Evolutionary conservation across 2,888 invertebrate genomes (phyloP).

Genomic region (Synergus japonicus): DNA sequence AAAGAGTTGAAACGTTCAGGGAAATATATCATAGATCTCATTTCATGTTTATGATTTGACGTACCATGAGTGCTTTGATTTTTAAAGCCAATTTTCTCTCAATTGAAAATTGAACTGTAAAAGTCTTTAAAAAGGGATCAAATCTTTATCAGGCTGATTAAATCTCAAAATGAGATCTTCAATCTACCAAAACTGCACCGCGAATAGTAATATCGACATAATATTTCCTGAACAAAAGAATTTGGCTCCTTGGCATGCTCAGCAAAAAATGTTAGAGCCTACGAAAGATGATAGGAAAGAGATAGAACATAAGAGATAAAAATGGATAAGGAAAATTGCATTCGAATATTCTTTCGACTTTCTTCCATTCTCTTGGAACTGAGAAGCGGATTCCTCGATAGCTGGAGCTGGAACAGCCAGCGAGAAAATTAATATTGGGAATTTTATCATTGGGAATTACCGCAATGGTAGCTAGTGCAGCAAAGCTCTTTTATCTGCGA

Average conservation of each 20-base stretch:
- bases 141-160: neutral
- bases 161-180: neutral
- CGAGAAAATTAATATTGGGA: constrained; percentile 50
- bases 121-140: too few relatives aligned
- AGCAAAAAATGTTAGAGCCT: constrained; percentile 17
- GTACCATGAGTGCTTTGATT: neutral
- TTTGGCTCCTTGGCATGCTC: neutral
- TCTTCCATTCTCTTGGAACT: constrained; percentile 11
- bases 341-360: constrained; percentile 15
- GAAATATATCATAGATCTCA: neutral
- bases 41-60: neutral
- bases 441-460: constrained; percentile 50
- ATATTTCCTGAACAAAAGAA: neutral
- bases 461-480: constrained; percentile 42
- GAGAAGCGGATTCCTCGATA: constrained; percentile 21
- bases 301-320: constrained; percentile 15
- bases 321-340: constrained; percentile 18
- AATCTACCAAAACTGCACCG: neutral
- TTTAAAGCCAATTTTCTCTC: neutral
- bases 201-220: constrained; percentile 5
- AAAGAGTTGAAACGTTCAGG: neutral
- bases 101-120: neutral
- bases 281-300: neutral
- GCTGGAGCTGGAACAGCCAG: neutral
- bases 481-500: constrained; percentile 44